Conservation (phyloP, 2,888 invertebrate genomes). For the Cryptus viduatorius region DNA sequence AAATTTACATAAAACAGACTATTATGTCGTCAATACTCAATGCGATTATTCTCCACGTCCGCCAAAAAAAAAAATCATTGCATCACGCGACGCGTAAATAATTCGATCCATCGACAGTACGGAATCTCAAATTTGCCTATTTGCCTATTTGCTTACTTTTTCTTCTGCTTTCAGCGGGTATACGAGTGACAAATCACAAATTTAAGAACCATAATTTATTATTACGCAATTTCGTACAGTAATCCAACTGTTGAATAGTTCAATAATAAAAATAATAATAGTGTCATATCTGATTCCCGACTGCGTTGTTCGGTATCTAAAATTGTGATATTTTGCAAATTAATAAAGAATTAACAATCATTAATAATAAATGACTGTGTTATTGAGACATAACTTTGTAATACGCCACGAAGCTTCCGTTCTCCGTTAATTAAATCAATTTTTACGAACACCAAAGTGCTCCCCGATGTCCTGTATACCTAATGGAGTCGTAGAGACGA, state of each 20-base stretch:
- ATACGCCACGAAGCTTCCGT: not conserved
- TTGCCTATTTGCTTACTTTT: constrained; percentile 23
- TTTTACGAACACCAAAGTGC: not conserved
- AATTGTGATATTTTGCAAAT: constrained; percentile 69
- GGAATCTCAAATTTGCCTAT: not conserved
- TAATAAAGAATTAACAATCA: constrained; percentile 61
- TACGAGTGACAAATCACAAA: constrained; percentile 20
- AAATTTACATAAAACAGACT: not conserved
- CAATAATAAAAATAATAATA: constrained; percentile 38
- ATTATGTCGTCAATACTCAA: constrained; percentile 3
- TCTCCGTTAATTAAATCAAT: not conserved
- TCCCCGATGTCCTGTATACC: constrained; percentile 1
- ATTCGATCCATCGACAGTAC: constrained; percentile 25
- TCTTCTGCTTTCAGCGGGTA: not conserved
- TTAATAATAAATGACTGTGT: constrained; percentile 21
- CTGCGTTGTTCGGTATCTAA: constrained; percentile 52
- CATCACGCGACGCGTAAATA: not conserved
- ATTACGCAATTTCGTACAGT: constrained; percentile 47
- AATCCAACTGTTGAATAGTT: constrained; percentile 47
- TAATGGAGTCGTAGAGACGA: not conserved
- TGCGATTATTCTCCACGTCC: constrained; percentile 14
- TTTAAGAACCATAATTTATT: constrained; percentile 53
- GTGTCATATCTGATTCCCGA: constrained; percentile 17
- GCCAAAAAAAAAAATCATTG: constrained; percentile 22
- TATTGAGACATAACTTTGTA: constrained; percentile 5